Conservation (phyloP, 2,797 vertebrate genomes). For the Sebastes elongatus region DNA sequence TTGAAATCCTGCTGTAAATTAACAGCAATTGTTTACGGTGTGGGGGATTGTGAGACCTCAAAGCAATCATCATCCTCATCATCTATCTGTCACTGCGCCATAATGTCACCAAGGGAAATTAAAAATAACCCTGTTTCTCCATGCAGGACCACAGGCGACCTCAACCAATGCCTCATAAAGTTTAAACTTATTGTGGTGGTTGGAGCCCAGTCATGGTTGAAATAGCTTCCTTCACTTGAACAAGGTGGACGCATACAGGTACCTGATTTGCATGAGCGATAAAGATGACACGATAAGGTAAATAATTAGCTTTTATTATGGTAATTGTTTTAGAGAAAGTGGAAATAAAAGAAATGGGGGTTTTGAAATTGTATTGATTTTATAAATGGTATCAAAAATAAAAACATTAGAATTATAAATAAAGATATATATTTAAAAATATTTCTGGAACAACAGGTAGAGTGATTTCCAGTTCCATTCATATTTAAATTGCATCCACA, state of each 20-base stretch:
- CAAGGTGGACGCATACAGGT: conserved; percentile 24
- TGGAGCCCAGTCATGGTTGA: not conserved
- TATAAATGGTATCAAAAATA: not conserved
- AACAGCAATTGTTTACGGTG: too few species aligned
- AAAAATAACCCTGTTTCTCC: not conserved
- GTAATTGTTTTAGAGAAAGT: too few species aligned
- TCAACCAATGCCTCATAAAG: not conserved
- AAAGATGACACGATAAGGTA: conserved; percentile 31
- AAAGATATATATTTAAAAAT: not conserved
- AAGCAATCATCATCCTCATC: not conserved
- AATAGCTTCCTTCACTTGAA: conserved; percentile 2
- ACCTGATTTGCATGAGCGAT: conserved; percentile 9
- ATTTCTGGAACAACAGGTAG: not conserved
- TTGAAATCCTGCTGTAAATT: too few species aligned
- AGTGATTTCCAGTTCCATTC: not conserved
- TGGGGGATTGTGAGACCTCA: not conserved
- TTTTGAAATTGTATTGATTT: not conserved
- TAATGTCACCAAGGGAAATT: not conserved
- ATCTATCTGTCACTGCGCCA: not conserved
- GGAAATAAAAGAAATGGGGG: not conserved
- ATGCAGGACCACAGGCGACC: not conserved
- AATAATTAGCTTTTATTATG: conserved; percentile 45
- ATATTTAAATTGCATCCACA: conserved; percentile 24
- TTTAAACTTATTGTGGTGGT: not conserved
- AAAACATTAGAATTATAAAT: not conserved